Base-by-base conservation (phyloP, 2,113 vertebrate genomes). In the Hipposideros armiger region DNA sequence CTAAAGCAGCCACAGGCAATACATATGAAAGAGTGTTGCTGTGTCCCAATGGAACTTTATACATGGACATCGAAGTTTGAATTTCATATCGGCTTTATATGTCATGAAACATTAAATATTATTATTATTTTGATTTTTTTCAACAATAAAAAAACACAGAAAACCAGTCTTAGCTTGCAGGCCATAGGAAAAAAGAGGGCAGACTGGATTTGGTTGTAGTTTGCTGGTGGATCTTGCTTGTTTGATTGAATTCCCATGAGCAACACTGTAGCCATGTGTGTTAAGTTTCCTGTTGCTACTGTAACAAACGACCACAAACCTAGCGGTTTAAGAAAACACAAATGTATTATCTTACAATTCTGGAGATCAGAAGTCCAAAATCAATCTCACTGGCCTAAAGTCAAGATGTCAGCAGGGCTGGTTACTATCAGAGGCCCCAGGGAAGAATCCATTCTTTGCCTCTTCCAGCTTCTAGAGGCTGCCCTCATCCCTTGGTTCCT, bases 341-440 rank as follows among this genome's bases (percentile, higher is more conserved):
- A 47, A 76, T 32, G 10, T 74, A 67, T 50, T 64, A 56, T 36
- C 16, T 52, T 62, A n/a, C 4, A 42, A 2, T 84, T 73, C n/a
- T 56, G 56, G 56, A 90, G 56, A 47, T 85, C 73, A 78, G 72
- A 56, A 93, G 42, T 66, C 64, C 64, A 32, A 87, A 91, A 87
- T 60, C 66, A 84, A 13, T 14, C 32, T 96, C 36, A 17, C 50
- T 80, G 50, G 20, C 54, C 70, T 56, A 80, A 72, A 85, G 54
- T 56, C 64, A 85, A 77, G 40, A 66, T 45, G 24, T 87, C 60
- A 81, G n/a, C 54, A 77, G 72, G 52, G 24, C 83, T 77, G 69
- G 15, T 16, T 56, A 36, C 58, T 87, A 70, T 52, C 87, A n/a
- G 32, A 78, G 50, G 17, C 45, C 73, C 73, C n/a, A 69, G 16